These are phyloP conservation scores for Ricordea florida DNA, from an alignment of 92 coral and sea anemone genomes.

Conservation along the genomic window DNA sequence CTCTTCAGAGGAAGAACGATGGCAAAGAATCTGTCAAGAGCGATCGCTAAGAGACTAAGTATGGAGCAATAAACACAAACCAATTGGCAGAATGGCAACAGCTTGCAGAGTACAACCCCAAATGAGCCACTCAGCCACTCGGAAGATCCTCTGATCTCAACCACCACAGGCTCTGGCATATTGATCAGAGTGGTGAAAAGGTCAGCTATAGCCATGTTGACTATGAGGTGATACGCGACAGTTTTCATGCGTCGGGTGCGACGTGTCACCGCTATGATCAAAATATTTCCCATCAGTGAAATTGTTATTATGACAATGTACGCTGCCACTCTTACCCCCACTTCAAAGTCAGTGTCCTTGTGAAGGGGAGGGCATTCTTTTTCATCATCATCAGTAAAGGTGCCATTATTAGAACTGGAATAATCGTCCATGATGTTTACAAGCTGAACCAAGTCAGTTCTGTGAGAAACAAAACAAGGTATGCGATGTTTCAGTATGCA, in stretches of 20 bases:
- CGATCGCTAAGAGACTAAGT: slow-evolving; percentile 64
- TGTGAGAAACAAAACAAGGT: too few relatives aligned
- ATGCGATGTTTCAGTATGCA: too few relatives aligned
- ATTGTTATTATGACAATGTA: slow-evolving; percentile 19
- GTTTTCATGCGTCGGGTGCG: slow-evolving; percentile 39
- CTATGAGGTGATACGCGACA: slow-evolving; percentile 50
- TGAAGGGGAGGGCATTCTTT: slow-evolving; percentile 5
- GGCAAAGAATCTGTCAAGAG: slow-evolving; percentile 73
- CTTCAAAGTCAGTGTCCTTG: not conserved
- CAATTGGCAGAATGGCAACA: slow-evolving; percentile 42
- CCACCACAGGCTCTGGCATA: slow-evolving; percentile 56
- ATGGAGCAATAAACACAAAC: slow-evolving; percentile 78
- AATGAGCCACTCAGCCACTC: slow-evolving; percentile 26
- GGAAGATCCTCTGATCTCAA: slow-evolving; percentile 30
- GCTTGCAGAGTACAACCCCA: slow-evolving; percentile 47
- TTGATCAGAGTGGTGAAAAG: slow-evolving; percentile 52
- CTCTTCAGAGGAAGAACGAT: slow-evolving; percentile 69
- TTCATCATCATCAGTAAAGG: not conserved
- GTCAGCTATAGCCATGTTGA: slow-evolving; percentile 73
- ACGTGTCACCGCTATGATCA: slow-evolving; percentile 40
- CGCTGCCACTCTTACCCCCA: slow-evolving; percentile 28
- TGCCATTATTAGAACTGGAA: not conserved
- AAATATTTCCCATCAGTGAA: slow-evolving; percentile 51
- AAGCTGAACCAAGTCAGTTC: too few relatives aligned
- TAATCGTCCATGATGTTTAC: too few relatives aligned